Percentiles rank a stretch among this genome's conserved stretches.
phyloP scores from a whole-genome alignment of 2,888 invertebrate species.

The Mycogona germanica region DNA sequence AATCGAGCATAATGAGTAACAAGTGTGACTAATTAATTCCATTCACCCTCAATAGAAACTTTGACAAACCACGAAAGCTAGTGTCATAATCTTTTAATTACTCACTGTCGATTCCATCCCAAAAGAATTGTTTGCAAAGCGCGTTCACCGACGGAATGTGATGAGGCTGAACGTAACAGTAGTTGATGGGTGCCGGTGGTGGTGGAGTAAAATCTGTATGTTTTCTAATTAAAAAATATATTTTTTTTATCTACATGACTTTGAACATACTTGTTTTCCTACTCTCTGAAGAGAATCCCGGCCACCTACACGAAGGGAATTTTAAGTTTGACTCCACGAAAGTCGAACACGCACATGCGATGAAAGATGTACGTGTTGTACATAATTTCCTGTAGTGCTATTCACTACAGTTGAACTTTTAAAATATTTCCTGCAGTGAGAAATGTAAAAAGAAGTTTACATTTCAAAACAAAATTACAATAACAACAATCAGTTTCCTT shows the following conservation, averaged over 20 bases:
- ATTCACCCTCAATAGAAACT: not conserved
- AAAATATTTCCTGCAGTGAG: no score
- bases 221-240: constrained; percentile 25
- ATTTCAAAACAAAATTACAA: no score
- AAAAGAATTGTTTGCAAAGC: constrained; percentile 69
- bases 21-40: not conserved
- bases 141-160: constrained; percentile 79
- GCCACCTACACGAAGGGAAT: no score
- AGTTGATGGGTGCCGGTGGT: constrained; percentile 55
- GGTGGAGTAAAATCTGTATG: constrained; percentile 36
- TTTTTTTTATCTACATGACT: not conserved
- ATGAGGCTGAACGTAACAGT: constrained; percentile 73
- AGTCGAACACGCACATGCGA: no score
- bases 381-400: no score
- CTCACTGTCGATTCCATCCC: constrained; percentile 86
- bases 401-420: no score
- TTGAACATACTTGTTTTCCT: not conserved
- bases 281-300: no score
- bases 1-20: not conserved
- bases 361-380: no score
- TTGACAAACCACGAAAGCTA: no score
- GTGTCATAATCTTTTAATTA: constrained; percentile 24
- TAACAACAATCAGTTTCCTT: not conserved
- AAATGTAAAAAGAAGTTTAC: no score
- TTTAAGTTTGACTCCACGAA: no score